These are phyloP conservation scores for Platyscapa corneri DNA, from an alignment of 1,140 invertebrate species.

Conservation along the genomic window DNA sequence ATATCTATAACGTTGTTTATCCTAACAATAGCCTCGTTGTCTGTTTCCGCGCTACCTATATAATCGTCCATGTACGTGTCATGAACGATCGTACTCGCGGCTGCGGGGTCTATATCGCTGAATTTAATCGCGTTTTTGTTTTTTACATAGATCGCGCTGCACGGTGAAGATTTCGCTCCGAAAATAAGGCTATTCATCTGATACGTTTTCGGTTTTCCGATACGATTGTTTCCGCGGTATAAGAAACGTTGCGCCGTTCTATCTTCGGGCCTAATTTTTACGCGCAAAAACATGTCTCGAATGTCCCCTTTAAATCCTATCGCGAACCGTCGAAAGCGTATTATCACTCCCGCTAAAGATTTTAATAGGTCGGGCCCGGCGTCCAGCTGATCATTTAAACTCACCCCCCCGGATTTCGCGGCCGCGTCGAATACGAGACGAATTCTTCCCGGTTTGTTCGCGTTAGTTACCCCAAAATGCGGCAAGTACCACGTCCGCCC, in stretches of 20 bases:
- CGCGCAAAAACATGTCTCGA: conserved; percentile 19
- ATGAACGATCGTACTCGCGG: neutral
- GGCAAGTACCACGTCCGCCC: conserved; percentile 45
- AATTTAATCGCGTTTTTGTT: conserved; percentile 54
- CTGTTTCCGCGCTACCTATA: neutral
- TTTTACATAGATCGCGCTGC: conserved; percentile 57
- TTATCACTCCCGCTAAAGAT: neutral
- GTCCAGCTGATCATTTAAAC: conserved; percentile 8
- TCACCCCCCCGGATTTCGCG: neutral
- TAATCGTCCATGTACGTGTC: conserved; percentile 14
- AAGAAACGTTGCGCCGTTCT: conserved; percentile 25
- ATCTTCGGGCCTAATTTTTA: neutral
- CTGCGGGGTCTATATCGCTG: neutral
- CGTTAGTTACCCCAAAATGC: neutral
- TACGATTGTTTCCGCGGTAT: conserved; percentile 36
- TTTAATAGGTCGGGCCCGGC: no score
- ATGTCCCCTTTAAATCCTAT: neutral
- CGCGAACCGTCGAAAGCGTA: conserved; percentile 24
- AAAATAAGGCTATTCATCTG: conserved; percentile 63
- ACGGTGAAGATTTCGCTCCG: conserved; percentile 56
- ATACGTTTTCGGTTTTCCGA: conserved; percentile 48
- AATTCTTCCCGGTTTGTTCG: neutral
- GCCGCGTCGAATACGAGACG: neutral
- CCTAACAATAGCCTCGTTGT: neutral
- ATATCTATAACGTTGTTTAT: no score